These are phyloP conservation scores for Parazoanthus darwini DNA, from an alignment of 92 coral and sea anemone genomes.

Conservation along the genomic window DNA sequence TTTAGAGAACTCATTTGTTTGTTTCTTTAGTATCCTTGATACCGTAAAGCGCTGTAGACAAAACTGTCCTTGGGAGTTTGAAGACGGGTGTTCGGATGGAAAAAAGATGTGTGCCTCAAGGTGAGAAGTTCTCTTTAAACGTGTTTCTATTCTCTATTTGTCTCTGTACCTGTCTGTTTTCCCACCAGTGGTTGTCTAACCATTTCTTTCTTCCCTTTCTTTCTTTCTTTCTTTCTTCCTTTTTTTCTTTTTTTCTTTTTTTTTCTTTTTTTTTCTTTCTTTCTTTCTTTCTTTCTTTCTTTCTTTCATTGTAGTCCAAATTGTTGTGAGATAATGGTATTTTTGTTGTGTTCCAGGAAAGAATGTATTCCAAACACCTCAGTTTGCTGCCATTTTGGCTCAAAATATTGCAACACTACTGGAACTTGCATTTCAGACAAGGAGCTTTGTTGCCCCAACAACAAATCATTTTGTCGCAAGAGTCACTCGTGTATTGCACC, in stretches of 20 bases:
- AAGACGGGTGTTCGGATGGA: constrained; percentile 6
- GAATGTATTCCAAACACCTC: constrained; percentile 8
- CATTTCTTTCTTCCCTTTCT: too few species aligned
- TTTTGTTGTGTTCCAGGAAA: not conserved
- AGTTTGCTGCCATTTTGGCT: constrained; percentile 11
- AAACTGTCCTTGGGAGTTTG: constrained; percentile 24
- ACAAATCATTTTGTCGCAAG: constrained; percentile 12
- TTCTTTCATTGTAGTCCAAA: too few species aligned
- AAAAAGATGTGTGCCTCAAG: constrained; percentile 5
- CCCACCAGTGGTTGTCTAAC: too few species aligned
- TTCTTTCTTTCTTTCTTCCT: too few species aligned
- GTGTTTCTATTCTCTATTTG: too few species aligned
- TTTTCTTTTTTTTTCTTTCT: too few species aligned
- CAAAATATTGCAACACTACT: constrained; percentile 24
- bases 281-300: too few species aligned
- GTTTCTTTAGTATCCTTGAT: not conserved
- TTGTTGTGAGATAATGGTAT: too few species aligned
- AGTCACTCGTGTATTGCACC: not conserved
- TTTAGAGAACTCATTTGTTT: not conserved
- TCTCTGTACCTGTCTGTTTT: too few species aligned
- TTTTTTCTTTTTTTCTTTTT: too few species aligned
- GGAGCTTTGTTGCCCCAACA: constrained; percentile 17
- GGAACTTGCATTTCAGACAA: not conserved
- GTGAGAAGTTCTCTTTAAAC: not conserved
- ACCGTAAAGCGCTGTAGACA: not conserved